A percentile compares a stretch with the other conserved stretches of the same genome.
Evolutionary conservation across 2,797 vertebrate genomes (phyloP).

Genomic region (Sebastes matsubarae): DNA sequence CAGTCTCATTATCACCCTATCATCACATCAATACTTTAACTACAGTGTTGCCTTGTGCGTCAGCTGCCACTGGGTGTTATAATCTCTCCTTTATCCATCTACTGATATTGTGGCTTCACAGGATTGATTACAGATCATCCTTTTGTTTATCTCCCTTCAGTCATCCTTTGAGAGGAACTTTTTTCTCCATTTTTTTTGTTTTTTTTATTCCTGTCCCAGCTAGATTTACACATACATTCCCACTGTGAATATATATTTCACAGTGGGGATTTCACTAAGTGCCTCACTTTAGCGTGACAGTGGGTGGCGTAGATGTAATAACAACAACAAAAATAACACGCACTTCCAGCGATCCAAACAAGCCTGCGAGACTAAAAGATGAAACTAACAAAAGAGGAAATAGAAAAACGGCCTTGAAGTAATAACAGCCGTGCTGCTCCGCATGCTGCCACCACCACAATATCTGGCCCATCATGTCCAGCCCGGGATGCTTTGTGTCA

Average conservation of each 20-base stretch:
- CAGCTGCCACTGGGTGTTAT: constrained; percentile 34
- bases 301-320: constrained; percentile 57
- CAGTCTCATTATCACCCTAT: constrained; percentile 45
- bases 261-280: too few relatives aligned
- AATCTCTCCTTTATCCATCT: constrained; percentile 46
- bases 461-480: constrained; percentile 46
- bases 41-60: constrained; percentile 34
- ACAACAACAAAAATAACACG: constrained; percentile 55
- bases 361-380: constrained; percentile 19
- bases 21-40: constrained; percentile 55
- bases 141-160: constrained; percentile 42
- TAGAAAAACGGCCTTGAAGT: constrained; percentile 6
- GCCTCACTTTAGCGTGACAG: constrained; percentile 47
- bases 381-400: constrained; percentile 43
- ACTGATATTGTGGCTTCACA: constrained; percentile 47
- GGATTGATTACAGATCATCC: constrained; percentile 59
- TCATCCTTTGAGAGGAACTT: constrained; percentile 39
- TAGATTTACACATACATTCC: background rate
- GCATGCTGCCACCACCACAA: constrained; percentile 1
- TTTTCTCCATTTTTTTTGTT: background rate
- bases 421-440: constrained; percentile 36
- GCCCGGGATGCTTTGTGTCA: background rate
- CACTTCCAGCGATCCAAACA: constrained; percentile 36
- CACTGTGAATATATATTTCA: constrained; percentile 30
- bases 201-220: constrained; percentile 8